Evolutionary conservation across 2,113 vertebrate species (phyloP).

Genomic region (Pomatostomus ruficeps): DNA sequence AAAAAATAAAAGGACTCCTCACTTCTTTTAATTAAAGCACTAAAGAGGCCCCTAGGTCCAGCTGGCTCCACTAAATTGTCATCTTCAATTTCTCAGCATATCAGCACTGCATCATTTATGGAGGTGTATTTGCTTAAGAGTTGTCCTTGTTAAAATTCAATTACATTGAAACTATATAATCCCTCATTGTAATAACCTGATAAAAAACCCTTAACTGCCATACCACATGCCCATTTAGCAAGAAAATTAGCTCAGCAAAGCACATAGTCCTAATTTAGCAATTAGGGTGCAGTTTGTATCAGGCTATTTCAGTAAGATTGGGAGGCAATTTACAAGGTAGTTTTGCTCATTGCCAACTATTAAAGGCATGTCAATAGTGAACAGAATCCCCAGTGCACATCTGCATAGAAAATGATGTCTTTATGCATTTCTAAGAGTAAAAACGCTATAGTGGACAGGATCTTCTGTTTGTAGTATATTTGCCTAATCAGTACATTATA

Average conservation of each 20-base stretch:
- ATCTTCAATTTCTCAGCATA: constrained; percentile 4
- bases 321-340: constrained; percentile 27
- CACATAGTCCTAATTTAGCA: constrained; percentile 48
- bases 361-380: neutral
- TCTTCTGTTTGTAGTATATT: neutral
- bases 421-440: neutral
- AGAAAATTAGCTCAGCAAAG: constrained; percentile 43
- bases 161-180: constrained; percentile 48
- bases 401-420: neutral
- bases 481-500: neutral
- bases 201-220: constrained; percentile 47
- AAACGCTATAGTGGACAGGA: neutral
- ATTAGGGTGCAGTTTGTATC: constrained; percentile 41
- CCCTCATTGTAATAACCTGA: constrained; percentile 54
- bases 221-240: constrained; percentile 23
- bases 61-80: neutral
- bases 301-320: constrained; percentile 25
- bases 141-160: constrained; percentile 53
- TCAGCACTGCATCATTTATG: constrained; percentile 20
- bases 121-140: constrained; percentile 46
- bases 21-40: neutral
- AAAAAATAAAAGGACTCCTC: neutral
- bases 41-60: neutral
- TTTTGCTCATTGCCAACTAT: neutral
- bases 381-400: neutral